Evolutionary conservation across 1,140 invertebrate genomes (phyloP).

Genomic region (Diploscapter pachys): DNA sequence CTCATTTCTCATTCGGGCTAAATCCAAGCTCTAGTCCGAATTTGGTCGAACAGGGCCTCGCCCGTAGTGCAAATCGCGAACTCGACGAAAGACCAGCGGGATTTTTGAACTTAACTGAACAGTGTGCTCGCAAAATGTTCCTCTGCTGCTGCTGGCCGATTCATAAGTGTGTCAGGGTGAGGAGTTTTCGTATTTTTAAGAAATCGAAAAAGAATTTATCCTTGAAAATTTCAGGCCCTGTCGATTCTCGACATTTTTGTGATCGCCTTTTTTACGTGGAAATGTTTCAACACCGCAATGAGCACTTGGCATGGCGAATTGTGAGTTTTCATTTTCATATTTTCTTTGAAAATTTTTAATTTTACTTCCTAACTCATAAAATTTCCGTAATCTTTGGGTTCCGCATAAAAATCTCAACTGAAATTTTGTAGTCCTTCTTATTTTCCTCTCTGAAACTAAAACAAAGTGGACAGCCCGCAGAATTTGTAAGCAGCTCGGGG

Average conservation of each 20-base stretch:
- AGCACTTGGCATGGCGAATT: neutral
- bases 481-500: no score
- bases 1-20: neutral
- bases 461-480: no score
- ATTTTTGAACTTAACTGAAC: conserved; percentile 6
- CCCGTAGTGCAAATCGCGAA: neutral
- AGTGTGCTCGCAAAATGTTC: conserved; percentile 7
- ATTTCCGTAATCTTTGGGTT: no score
- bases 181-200: neutral
- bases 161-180: conserved; percentile 24
- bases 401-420: no score
- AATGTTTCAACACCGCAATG: conserved; percentile 3
- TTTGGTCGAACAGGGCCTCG: neutral
- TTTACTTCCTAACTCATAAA: no score
- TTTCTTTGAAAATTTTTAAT: no score
- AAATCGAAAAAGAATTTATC: neutral
- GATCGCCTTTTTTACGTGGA: conserved; percentile 16
- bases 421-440: no score
- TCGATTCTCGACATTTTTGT: conserved; percentile 19
- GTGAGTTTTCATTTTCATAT: neutral
- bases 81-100: neutral
- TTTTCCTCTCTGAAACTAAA: no score
- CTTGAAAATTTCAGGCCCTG: conserved; percentile 11
- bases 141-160: conserved; percentile 31
- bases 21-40: neutral